phyloP scores from a whole-genome alignment of 2,888 invertebrate species.

The Hanleya hanleyi region DNA sequence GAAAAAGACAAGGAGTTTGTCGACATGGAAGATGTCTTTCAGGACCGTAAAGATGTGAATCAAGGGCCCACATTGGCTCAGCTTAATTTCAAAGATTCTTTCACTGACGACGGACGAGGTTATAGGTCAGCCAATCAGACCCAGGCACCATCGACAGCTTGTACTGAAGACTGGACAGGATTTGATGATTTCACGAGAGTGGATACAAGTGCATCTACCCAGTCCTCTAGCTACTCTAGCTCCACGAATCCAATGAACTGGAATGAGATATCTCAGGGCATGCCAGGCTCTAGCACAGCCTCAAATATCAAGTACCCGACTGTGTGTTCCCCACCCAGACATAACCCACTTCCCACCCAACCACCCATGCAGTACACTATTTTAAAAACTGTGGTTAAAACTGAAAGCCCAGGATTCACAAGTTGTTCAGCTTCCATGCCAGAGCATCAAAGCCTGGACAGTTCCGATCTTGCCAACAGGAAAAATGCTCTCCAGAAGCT shows the following conservation, averaged over 20 bases:
- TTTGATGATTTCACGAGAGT: not conserved
- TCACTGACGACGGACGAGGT: constrained; percentile 27
- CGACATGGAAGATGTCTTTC: constrained; percentile 20
- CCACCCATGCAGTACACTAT: not conserved
- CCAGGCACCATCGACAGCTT: not conserved
- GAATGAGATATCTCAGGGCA: not conserved
- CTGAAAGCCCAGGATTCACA: not conserved
- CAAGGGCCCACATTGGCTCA: constrained; percentile 54
- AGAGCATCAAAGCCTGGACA: not conserved
- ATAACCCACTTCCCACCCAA: not conserved
- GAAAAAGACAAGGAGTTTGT: constrained; percentile 3
- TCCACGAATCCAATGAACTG: not conserved
- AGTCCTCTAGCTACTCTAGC: not conserved
- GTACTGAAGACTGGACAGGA: not conserved
- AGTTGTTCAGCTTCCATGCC: not conserved
- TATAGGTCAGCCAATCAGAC: not conserved
- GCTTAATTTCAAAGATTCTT: constrained; percentile 43
- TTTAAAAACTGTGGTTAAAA: not conserved
- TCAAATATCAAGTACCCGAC: too few species aligned
- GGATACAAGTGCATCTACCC: not conserved
- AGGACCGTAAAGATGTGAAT: constrained; percentile 15
- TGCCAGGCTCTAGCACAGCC: not conserved
- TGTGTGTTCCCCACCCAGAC: too few species aligned
- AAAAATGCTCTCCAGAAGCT: not conserved
- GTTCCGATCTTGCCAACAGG: not conserved